Evolutionary conservation across 2,797 vertebrate species (phyloP).

Genomic region (Graptemys geographica): DNA sequence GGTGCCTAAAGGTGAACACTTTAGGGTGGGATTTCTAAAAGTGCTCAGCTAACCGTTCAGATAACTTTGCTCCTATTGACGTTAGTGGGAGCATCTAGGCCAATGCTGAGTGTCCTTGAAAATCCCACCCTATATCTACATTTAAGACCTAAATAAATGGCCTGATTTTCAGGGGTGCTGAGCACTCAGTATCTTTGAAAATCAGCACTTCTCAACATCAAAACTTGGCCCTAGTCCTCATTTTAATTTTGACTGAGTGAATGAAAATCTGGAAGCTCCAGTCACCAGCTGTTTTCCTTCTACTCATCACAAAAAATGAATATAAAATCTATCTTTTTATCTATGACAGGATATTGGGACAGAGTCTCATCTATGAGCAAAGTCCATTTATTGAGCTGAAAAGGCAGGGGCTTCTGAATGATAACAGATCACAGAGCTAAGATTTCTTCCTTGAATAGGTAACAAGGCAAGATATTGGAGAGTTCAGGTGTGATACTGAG

Average conservation of each 20-base stretch:
- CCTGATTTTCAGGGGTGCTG: neutral
- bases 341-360: rapidly evolving
- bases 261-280: neutral
- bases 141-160: neutral
- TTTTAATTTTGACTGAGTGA: neutral
- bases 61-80: neutral
- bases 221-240: neutral
- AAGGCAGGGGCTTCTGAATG: neutral
- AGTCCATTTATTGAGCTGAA: neutral
- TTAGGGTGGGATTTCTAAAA: neutral
- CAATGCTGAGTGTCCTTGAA: neutral
- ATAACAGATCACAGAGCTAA: neutral
- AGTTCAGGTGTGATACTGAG: neutral
- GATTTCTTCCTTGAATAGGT: neutral
- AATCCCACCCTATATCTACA: neutral
- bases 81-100: neutral
- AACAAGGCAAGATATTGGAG: neutral
- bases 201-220: neutral
- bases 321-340: neutral
- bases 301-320: neutral
- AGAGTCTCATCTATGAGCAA: neutral
- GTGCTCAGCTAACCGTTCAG: neutral
- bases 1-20: neutral
- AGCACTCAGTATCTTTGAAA: neutral
- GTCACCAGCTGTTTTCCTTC: neutral